A percentile compares a stretch with the other conserved stretches of the same genome.
These are phyloP conservation scores for Lithobius niger DNA, from an alignment of 1,140 invertebrate genomes.

Conservation along the genomic window DNA sequence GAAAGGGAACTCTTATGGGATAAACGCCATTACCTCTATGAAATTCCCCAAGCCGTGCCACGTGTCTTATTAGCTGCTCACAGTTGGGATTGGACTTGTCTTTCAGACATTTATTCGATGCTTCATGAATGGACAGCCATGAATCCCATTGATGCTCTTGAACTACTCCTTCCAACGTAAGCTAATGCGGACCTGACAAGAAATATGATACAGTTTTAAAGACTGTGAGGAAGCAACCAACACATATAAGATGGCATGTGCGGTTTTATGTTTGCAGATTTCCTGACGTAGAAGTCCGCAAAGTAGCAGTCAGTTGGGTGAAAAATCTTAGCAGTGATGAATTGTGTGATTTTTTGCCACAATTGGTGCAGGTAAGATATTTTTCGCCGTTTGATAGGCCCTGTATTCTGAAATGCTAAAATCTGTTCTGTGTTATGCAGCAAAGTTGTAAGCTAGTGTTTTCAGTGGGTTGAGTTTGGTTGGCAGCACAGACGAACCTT, in stretches of 20 bases:
- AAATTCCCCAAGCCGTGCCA: slow-evolving; percentile 70
- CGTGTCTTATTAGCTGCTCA: slow-evolving; percentile 79
- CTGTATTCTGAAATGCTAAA: too few relatives aligned
- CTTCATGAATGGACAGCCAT: slow-evolving; percentile 66
- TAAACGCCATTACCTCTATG: slow-evolving; percentile 76
- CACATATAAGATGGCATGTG: background rate
- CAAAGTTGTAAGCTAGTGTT: too few relatives aligned
- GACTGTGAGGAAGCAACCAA: background rate
- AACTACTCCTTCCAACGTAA: slow-evolving; percentile 80
- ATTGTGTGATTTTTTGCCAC: slow-evolving; percentile 78
- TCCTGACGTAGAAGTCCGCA: slow-evolving; percentile 74
- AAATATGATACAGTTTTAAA: background rate
- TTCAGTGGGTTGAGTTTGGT: too few relatives aligned
- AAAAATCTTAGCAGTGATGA: slow-evolving; percentile 66
- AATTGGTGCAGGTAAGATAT: slow-evolving; percentile 57
- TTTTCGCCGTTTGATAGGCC: too few relatives aligned
- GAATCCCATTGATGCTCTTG: slow-evolving; percentile 72
- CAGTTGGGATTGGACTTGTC: slow-evolving; percentile 73
- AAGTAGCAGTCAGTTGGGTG: slow-evolving; percentile 69
- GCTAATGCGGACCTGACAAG: background rate
- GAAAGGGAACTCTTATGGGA: slow-evolving; percentile 79
- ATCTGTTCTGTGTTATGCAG: too few relatives aligned
- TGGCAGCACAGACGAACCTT: too few relatives aligned
- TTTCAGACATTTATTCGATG: slow-evolving; percentile 72
- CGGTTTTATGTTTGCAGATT: slow-evolving; percentile 47